phyloP scores from a whole-genome alignment of 2,888 invertebrate genomes.

The Chrysolina americana region DNA sequence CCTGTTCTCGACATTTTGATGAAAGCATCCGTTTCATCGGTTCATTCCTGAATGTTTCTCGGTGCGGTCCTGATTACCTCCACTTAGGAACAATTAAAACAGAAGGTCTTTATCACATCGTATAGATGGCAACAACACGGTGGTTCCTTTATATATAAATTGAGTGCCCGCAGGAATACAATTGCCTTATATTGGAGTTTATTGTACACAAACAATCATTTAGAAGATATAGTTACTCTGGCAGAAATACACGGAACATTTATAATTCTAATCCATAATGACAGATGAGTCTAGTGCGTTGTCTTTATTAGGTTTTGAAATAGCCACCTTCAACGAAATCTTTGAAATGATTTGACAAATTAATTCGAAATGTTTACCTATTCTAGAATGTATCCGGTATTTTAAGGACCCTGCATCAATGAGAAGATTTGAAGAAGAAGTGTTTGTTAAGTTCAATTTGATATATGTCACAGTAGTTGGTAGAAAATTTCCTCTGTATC shows the following conservation, averaged over 20 bases:
- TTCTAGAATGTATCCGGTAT: too few species aligned
- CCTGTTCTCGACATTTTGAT: not conserved
- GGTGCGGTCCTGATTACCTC: conserved; percentile 59
- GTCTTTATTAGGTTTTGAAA: not conserved
- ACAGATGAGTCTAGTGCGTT: not conserved
- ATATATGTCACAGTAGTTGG: too few species aligned
- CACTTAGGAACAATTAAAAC: conserved; percentile 65
- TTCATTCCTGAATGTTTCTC: not conserved
- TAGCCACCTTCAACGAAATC: not conserved
- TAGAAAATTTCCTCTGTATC: too few species aligned
- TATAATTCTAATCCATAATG: not conserved
- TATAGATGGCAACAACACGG: conserved; percentile 43
- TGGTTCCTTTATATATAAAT: conserved; percentile 56
- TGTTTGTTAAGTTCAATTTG: too few species aligned
- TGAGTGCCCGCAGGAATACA: conserved; percentile 62
- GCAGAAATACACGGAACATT: conserved; percentile 7
- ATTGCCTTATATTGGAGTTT: conserved; percentile 62
- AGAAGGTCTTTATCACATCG: conserved; percentile 60
- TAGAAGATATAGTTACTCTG: conserved; percentile 31
- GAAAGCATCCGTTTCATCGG: not conserved
- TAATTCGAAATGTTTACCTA: not conserved
- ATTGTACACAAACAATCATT: conserved; percentile 59
- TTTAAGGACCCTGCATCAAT: too few species aligned
- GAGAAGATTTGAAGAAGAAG: too few species aligned
- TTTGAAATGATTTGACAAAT: too few species aligned